Evolutionary conservation across 2,113 vertebrate genomes (phyloP), one percentile per base, ranked within the genome.

Genomic region (Tupaia tana): DNA sequence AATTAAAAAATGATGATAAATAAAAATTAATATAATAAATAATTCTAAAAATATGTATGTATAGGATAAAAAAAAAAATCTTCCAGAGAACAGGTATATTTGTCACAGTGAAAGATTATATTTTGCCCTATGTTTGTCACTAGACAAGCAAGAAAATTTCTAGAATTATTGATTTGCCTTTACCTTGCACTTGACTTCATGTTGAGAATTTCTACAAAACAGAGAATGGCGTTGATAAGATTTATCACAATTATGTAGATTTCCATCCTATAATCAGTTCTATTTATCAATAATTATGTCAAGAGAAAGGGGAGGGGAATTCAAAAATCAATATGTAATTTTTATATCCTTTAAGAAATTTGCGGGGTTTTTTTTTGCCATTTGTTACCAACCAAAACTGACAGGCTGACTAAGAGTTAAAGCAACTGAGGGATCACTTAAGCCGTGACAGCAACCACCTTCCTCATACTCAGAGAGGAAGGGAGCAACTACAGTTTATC

Each of bases 261-360:
- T 74, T 70, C 31, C 58, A 95, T 81, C 64, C 31, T 71, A 75
- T 54, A 14, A 79, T 34, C 54, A 67, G 25, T 81, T 93, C 66
- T 86, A 52, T 66, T 93, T 29, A 73, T 31, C 81, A 83, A 75
- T 78, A 89, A 91, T 86, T 78, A 91, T 94, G 85, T 81, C 78
- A 90, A 95, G n/a, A 74, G 19, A 91, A 92, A 87, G 6, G 24
- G 16, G 54, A 89, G 31, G 22, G 16, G 4, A 59, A 66, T 82
- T 63, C 58, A 58, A 93, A 94, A 95, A 90, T 93, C 54, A 56
- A 29, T 63, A 93, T 43, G 9, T 74, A 95, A 90, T 86, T 86
- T 86, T 89, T 66, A 90, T 71, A 64, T 25, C 34, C 13, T 86
- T 93, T 27, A 89, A 83, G 85, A 95, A 83, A 90, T 66, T 34